Percentiles rank a stretch among this genome's conserved stretches.
Conservation (phyloP, 2,888 invertebrate species). For the Drosophila hamatofila region DNA sequence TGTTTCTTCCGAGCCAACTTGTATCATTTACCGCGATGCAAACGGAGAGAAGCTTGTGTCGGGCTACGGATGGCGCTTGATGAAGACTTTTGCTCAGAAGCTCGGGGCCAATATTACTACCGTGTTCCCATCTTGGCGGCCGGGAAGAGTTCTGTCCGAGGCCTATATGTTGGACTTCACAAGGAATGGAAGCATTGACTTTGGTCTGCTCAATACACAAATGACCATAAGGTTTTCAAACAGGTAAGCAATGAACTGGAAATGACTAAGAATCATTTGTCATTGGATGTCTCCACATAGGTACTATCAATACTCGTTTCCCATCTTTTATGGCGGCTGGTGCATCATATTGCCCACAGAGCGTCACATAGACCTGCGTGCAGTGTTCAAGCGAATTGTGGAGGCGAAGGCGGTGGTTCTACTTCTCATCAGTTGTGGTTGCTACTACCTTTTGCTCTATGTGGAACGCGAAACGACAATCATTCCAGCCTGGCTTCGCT, state of each 20-base stretch:
- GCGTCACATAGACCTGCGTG: slow-evolving; percentile 2
- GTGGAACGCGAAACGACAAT: neutral
- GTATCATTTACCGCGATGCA: slow-evolving; percentile 33
- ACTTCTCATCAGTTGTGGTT: neutral
- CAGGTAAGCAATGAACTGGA: neutral
- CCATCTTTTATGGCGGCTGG: slow-evolving; percentile 41
- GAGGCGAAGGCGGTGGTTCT: slow-evolving; percentile 1
- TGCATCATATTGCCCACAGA: slow-evolving; percentile 63
- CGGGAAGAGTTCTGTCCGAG: neutral
- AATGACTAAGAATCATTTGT: too few relatives aligned
- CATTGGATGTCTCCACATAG: slow-evolving; percentile 1
- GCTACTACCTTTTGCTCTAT: neutral
- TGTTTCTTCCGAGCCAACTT: slow-evolving; percentile 53
- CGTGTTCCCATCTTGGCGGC: slow-evolving; percentile 26
- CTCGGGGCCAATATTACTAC: slow-evolving; percentile 31
- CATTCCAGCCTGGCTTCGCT: neutral
- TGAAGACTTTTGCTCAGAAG: slow-evolving; percentile 39
- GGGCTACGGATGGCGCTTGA: slow-evolving; percentile 53
- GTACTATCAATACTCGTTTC: slow-evolving; percentile 47
- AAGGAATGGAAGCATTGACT: slow-evolving; percentile 46
- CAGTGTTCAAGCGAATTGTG: slow-evolving; percentile 31
- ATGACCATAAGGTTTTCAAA: neutral
- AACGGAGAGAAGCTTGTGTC: slow-evolving; percentile 26
- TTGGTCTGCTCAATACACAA: slow-evolving; percentile 35
- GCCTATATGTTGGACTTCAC: slow-evolving; percentile 44